Conservation (phyloP, 1,140 invertebrate species). For the Drosophila willistoni region DNA sequence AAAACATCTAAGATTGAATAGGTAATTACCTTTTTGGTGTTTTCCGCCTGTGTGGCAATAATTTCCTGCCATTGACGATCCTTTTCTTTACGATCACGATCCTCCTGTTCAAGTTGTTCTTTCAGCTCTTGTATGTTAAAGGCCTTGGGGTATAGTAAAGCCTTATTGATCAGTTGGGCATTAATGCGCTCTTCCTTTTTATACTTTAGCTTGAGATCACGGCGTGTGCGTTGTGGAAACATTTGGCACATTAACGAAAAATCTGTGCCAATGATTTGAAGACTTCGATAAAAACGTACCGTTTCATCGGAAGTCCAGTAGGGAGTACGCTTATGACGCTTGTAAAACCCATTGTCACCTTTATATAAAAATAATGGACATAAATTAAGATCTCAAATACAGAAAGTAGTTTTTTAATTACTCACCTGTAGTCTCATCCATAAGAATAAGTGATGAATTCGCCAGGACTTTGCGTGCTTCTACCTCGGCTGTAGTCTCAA, state of each 20-base stretch:
- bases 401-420: background rate
- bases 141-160: conserved; percentile 83
- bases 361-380: conserved; percentile 45
- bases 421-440: conserved; percentile 85
- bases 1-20: too few relatives aligned
- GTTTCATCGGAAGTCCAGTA: conserved; percentile 90
- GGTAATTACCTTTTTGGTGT: conserved; percentile 53
- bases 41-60: conserved; percentile 31
- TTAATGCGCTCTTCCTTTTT: conserved; percentile 84
- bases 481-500: conserved; percentile 89
- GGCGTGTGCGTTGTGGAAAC: conserved; percentile 90
- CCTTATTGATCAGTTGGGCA: conserved; percentile 83
- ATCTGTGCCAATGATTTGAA: conserved; percentile 94
- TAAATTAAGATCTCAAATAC: background rate
- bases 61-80: conserved; percentile 65
- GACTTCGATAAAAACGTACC: conserved; percentile 93
- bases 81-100: conserved; percentile 67
- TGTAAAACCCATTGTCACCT: conserved; percentile 87
- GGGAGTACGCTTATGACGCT: conserved; percentile 85
- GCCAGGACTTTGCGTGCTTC: conserved; percentile 86
- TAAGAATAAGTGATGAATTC: conserved; percentile 87
- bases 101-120: conserved; percentile 82
- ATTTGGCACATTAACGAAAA: conserved; percentile 93
- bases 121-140: conserved; percentile 84
- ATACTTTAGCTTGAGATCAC: conserved; percentile 90